phyloP scores from a whole-genome alignment of 2,797 vertebrate species.

The Hippoglossus hippoglossus region DNA sequence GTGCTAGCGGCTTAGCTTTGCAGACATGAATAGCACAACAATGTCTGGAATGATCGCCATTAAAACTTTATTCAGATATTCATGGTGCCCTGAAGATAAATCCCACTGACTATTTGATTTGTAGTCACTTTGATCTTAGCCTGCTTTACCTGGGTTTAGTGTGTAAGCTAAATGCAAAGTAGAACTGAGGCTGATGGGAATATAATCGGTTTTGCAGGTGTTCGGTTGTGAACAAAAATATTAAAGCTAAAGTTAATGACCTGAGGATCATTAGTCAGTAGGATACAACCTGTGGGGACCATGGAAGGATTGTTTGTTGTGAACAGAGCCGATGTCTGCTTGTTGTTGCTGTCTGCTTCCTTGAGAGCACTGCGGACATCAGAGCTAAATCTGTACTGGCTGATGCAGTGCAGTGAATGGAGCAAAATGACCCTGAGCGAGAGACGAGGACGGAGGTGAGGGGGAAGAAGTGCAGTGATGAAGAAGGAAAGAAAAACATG shows the following conservation, averaged over 20 bases:
- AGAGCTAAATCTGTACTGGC: conserved; percentile 30
- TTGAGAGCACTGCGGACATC: conserved; percentile 32
- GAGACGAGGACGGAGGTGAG: conserved; percentile 14
- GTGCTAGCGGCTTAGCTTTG: neutral
- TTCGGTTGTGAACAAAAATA: neutral
- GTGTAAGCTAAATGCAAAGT: neutral
- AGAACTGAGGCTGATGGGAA: neutral
- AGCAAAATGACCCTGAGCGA: conserved; percentile 36
- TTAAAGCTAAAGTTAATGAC: neutral
- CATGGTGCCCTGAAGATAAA: neutral
- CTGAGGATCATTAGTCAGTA: neutral
- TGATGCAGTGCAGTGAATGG: conserved; percentile 36
- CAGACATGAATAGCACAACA: neutral
- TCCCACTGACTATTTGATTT: neutral
- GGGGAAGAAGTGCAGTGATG: neutral
- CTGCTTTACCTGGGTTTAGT: neutral
- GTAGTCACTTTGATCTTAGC: too few species aligned
- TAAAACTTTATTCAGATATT: neutral
- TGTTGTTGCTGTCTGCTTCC: conserved; percentile 23
- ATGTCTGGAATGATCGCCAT: too few species aligned
- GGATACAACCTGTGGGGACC: neutral
- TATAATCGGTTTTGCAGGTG: neutral
- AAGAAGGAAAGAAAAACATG: neutral
- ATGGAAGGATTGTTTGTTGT: conserved; percentile 2
- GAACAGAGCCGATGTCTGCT: conserved; percentile 18